Evolutionary conservation across 2,113 vertebrate species (phyloP), one percentile per base, ranked within the genome.

Genomic region (Enhydra lutris): DNA sequence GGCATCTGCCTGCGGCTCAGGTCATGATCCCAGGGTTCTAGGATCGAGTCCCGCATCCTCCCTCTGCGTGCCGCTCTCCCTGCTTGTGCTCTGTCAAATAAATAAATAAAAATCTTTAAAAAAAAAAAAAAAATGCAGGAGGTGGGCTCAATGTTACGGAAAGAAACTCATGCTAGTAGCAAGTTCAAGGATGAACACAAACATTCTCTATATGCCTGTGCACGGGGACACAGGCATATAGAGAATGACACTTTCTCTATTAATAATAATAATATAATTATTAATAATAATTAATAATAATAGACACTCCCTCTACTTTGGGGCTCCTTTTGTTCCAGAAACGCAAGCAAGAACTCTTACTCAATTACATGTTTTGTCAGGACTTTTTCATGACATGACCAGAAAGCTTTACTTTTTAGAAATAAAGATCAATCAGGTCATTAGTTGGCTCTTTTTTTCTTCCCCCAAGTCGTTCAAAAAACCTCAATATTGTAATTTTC

Each of bases 401-500:
- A 81, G 84, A 92, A 95, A 93, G 83, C 39, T 88, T 96, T 84
- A 63, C 34, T 55, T 88, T 81, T 79, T 47, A 78, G 55, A 94
- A 90, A 74, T 80, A 80, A 89, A 96, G 34, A 36, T 83, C 93
- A 84, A 89, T 91, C 34, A 59, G 26, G 67, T 81, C 67, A 95
- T 85, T 94, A 96, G 67, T 67, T 47, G 29, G 71, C 24, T 71
- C 50, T 18, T 42, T n/a, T 47, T 11, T 26, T 14, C 13, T 50
- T 50, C 14, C 1, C 8, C 69, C 34, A 85, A 57, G 47, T 45
- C 23, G 7, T 76, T 97, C 45, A 95, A 69, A 95, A 95, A 59
- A 57, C 39, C 76, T 52, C 23, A 84, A 84, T 63, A 45, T 34
- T 67, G 10, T 69, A 65, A 94, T 94, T 76, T 78, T 13, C 79